phyloP scores from a whole-genome alignment of 2,113 vertebrate species.

The Catharus bicknelli region DNA sequence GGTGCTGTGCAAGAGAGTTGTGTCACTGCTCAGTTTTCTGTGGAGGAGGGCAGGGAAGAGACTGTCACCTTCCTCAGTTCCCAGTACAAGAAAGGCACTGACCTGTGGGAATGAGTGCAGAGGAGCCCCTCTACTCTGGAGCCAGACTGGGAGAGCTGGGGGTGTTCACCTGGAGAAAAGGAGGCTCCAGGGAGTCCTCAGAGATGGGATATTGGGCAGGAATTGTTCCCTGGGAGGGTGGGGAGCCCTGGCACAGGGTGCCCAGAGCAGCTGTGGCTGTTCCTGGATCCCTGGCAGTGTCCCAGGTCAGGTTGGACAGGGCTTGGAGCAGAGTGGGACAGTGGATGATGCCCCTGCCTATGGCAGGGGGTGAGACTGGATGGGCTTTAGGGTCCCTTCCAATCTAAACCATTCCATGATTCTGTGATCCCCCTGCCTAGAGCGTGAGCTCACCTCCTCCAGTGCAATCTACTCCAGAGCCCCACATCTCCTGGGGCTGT shows the following conservation, averaged over 20 bases:
- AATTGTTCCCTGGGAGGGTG: neutral
- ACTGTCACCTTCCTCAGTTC: neutral
- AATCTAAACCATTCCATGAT: neutral
- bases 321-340: accelerated
- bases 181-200: neutral
- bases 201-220: neutral
- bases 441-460: neutral
- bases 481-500: neutral
- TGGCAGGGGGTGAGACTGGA: neutral
- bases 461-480: neutral
- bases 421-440: neutral
- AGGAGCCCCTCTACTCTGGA: neutral
- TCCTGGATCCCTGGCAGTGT: neutral
- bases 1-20: accelerated
- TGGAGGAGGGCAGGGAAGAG: neutral
- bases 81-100: neutral
- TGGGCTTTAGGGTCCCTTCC: accelerated
- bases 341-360: neutral
- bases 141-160: neutral
- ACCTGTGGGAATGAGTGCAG: neutral
- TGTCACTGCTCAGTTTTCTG: neutral
- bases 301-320: accelerated
- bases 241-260: neutral
- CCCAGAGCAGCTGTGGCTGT: neutral
- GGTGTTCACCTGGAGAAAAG: neutral